A percentile compares a stretch with the other conserved stretches of the same genome.
phyloP scores from a whole-genome alignment of 2,113 vertebrate species.

The Nettapus auritus region DNA sequence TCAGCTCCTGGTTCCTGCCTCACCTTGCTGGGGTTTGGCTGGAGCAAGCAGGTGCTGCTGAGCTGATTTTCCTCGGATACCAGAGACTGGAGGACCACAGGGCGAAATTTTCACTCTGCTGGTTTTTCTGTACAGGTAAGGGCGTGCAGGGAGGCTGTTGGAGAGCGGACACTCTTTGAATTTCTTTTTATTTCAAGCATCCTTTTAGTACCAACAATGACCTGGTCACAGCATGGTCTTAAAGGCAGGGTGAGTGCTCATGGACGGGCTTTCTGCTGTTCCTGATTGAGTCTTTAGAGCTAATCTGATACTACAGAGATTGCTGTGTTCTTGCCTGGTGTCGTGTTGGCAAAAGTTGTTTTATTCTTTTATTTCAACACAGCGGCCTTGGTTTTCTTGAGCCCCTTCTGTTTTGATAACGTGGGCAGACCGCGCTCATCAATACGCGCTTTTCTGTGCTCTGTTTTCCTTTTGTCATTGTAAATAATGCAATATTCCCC shows the following conservation, averaged over 20 bases:
- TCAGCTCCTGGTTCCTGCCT: too few species aligned
- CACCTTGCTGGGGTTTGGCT: neutral
- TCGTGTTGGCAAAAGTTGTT: neutral
- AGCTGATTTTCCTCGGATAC: neutral
- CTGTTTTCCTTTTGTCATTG: fast-evolving
- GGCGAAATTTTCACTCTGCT: too few species aligned
- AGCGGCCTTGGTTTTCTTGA: neutral
- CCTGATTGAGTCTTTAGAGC: too few species aligned
- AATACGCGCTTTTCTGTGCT: neutral
- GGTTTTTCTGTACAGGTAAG: neutral
- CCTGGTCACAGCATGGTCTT: neutral
- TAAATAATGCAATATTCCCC: fast-evolving
- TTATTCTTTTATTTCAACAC: neutral
- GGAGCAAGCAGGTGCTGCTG: neutral
- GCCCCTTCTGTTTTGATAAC: neutral
- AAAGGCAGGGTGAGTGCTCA: neutral
- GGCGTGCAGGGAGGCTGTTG: neutral
- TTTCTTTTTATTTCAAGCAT: neutral
- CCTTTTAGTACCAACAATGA: fast-evolving
- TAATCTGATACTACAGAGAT: fast-evolving
- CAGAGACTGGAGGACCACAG: fast-evolving
- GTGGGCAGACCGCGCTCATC: neutral
- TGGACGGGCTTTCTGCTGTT: neutral
- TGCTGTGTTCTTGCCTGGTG: fast-evolving
- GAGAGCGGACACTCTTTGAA: neutral